phyloP scores from a whole-genome alignment of 2,797 vertebrate genomes.

The Hozukius guyotensis region DNA sequence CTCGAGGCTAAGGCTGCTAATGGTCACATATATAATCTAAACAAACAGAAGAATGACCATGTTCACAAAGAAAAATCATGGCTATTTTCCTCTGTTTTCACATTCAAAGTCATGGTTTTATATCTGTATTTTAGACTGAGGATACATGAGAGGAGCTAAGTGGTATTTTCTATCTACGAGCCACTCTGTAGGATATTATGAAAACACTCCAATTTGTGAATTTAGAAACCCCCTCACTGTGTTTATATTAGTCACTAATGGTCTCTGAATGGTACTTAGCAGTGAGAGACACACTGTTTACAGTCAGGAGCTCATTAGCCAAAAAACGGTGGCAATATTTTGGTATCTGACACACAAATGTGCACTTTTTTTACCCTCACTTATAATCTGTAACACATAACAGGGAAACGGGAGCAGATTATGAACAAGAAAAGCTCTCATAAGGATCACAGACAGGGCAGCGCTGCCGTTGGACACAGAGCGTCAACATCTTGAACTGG shows the following conservation, averaged over 20 bases:
- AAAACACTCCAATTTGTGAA: neutral
- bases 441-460: slow-evolving; percentile 34
- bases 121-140: neutral
- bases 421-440: slow-evolving; percentile 41
- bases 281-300: slow-evolving; percentile 37
- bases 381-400: neutral
- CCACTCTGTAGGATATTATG: neutral
- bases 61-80: neutral
- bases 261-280: slow-evolving; percentile 24
- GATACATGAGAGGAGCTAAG: neutral
- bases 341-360: slow-evolving; percentile 20
- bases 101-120: neutral
- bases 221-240: slow-evolving; percentile 4
- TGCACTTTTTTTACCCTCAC: neutral
- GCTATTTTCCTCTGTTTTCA: neutral
- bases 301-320: slow-evolving; percentile 29
- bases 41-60: neutral
- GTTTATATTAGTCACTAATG: slow-evolving; percentile 21
- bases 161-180: neutral
- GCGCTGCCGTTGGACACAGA: slow-evolving; percentile 10
- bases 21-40: neutral
- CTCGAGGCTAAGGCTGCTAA: neutral
- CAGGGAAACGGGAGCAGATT: slow-evolving; percentile 16
- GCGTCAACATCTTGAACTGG: slow-evolving; percentile 39
- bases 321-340: slow-evolving; percentile 24